phyloP scores from a whole-genome alignment of 37 sponge, comb jelly and placozoan species.

The Axinella damicornis region DNA sequence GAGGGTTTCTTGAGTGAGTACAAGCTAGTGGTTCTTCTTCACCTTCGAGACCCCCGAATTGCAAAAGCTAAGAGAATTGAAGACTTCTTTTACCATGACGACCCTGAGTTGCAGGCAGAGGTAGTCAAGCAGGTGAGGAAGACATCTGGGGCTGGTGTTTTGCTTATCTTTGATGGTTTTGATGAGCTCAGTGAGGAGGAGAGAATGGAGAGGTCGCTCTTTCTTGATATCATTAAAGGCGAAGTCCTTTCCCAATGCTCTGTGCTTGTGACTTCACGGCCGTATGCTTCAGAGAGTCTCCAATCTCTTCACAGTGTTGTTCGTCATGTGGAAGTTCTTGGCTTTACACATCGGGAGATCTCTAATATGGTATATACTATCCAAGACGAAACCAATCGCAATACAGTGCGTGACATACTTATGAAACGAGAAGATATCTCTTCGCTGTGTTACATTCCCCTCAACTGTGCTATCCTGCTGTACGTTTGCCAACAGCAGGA shows the following conservation, averaged over 20 bases:
- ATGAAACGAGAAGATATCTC: not conserved
- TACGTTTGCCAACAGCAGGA: not conserved
- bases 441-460: conserved; percentile 10
- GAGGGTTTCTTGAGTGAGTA: not conserved
- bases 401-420: not conserved
- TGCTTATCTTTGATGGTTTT: conserved; percentile 27
- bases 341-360: conserved; percentile 1
- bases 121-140: not conserved
- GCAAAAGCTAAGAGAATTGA: not conserved
- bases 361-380: not conserved
- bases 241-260: not conserved
- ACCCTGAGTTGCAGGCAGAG: not conserved
- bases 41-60: not conserved
- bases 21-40: not conserved
- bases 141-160: not conserved
- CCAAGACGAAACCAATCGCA: not conserved
- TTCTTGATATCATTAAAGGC: not conserved
- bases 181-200: not conserved
- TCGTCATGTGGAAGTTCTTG: conserved; percentile 17
- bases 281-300: conserved; percentile 1
- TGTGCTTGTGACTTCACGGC: conserved; percentile 6
- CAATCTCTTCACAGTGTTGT: not conserved
- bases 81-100: not conserved
- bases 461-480: not conserved
- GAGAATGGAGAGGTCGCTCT: not conserved